phyloP scores from a whole-genome alignment of 2,797 vertebrate species.

The Clangula hyemalis region DNA sequence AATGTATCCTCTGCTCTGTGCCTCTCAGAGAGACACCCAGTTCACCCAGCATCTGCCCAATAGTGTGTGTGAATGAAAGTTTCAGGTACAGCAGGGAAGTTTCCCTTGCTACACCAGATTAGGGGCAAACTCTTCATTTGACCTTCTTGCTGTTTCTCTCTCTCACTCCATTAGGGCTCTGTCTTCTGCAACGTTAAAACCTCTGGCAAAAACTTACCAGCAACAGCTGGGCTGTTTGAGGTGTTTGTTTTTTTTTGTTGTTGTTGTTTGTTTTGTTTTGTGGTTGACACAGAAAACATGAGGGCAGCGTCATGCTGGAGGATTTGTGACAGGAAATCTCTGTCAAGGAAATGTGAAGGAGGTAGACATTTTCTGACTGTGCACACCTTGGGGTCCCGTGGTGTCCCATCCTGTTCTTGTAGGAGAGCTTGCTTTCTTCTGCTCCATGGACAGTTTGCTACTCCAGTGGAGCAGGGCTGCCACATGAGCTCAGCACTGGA shows the following conservation, averaged over 20 bases:
- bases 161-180: background rate
- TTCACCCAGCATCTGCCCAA: background rate
- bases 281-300: background rate
- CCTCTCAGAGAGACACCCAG: background rate
- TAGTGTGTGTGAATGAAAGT: background rate
- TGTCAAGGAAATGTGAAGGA: background rate
- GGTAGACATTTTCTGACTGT: background rate
- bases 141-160: background rate
- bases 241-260: background rate
- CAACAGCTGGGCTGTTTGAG: background rate
- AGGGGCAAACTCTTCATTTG: background rate
- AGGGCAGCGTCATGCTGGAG: background rate
- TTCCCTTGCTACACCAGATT: background rate
- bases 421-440: background rate
- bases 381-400: rapidly evolving
- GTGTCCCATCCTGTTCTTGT: background rate
- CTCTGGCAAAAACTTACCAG: background rate
- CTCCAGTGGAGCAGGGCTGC: background rate
- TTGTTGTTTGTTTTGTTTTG: background rate
- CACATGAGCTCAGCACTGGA: background rate
- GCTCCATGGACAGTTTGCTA: background rate
- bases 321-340: background rate
- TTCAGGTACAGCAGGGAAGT: background rate
- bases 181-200: background rate
- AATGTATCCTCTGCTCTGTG: background rate